Base-by-base conservation (phyloP, 2,888 invertebrate species). In the Spodoptera picta region DNA sequence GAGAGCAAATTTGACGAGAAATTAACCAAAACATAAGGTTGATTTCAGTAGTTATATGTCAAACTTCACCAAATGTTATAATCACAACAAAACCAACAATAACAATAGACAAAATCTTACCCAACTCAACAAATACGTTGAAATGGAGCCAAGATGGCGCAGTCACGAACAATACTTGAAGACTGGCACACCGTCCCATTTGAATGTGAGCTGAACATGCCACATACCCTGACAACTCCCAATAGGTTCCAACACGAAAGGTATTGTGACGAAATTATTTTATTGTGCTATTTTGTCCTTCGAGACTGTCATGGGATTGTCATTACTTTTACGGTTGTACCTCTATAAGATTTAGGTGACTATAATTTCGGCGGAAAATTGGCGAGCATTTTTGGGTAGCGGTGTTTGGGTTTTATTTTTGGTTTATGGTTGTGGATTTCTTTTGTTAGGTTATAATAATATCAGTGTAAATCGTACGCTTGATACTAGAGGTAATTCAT, bases 171-270 rank as follows among this genome's bases (percentile, higher is more conserved):
- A 64, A 69, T 64, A 3, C 54, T 14, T 27, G 66, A 69, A 63
- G 67, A 62, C 65, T 48, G 60, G 61, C 48, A 63, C 65, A 66
- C 65, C 57, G 55, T 68, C 60, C 51, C 65, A 47, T 57, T 69
- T 76, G 60, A 77, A 77, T 80, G 70, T 64, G 56, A 27, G 45
- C 14, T 19, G 59, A 77, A 73, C 77, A 77, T 80, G 77, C 77
- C 58, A 77, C 60, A 66, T 80, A 73, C 51, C 77, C 80, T 77
- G 80, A 80, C 68, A 66, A 66, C 45, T 49, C 51, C 53, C 77
- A 66, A 68, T 79, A 66, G 77, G 58, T 73, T 44, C 62, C 19
- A 57, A 58, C 60, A 60, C 54, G 36, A 36, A 50, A 60, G 57
- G 60, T 70, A 75, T 63, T 58, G 64, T 52, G 55, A 73, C 60